phyloP scores from a whole-genome alignment of 2,113 vertebrate species.

The Charadrius vociferus region DNA sequence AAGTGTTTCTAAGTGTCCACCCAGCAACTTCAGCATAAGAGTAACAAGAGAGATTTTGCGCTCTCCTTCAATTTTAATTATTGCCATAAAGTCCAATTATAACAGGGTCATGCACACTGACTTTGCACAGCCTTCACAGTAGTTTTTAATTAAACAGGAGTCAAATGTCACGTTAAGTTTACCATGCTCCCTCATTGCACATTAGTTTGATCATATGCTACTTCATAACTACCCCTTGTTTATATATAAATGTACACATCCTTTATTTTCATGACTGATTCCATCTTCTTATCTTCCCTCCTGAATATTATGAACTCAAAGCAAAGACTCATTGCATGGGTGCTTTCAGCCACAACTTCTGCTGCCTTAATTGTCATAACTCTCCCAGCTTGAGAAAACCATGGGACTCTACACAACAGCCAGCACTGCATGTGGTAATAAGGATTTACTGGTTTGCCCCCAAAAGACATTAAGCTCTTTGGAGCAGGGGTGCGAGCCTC shows the following conservation, averaged over 20 bases:
- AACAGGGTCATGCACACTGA: neutral
- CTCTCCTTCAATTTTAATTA: neutral
- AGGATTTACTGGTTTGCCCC: neutral
- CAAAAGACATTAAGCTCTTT: neutral
- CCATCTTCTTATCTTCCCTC: neutral
- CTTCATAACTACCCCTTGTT: neutral
- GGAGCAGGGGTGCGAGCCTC: neutral
- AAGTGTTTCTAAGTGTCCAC: neutral
- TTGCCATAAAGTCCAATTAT: neutral
- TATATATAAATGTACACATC: neutral
- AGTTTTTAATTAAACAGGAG: neutral
- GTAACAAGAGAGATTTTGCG: neutral
- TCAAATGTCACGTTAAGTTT: neutral
- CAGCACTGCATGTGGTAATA: neutral
- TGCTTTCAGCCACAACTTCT: neutral
- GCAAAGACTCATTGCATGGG: neutral
- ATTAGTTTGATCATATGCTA: neutral
- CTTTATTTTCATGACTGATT: neutral
- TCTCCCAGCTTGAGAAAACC: neutral
- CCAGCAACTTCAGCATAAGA: neutral
- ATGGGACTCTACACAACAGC: neutral
- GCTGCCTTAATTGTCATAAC: neutral
- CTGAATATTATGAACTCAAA: rapidly evolving
- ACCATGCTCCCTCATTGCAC: neutral
- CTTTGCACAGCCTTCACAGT: neutral